These are phyloP conservation scores for Datnioides undecimradiatus DNA, from an alignment of 2,113 vertebrate genomes.

Conservation along the genomic window DNA sequence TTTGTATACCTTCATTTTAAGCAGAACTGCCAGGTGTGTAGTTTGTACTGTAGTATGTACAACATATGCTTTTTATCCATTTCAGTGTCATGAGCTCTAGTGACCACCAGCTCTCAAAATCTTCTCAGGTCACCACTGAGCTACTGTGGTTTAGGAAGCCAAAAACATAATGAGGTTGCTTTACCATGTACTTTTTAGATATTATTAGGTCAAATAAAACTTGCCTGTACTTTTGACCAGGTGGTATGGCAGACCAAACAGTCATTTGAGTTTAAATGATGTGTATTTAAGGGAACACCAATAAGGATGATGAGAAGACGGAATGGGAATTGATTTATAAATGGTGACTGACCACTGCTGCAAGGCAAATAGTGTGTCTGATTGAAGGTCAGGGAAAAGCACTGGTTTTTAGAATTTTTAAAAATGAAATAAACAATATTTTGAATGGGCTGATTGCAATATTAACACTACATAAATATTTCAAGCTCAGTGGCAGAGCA, in stretches of 20 bases:
- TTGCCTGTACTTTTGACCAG: not conserved
- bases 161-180: not conserved
- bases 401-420: not conserved
- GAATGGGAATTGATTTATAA: constrained; percentile 3
- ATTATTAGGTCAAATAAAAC: not conserved
- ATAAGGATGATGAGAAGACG: not conserved
- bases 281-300: not conserved
- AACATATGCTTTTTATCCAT: not conserved
- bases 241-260: not conserved
- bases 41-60: not conserved
- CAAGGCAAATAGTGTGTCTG: not conserved
- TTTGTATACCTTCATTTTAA: not conserved
- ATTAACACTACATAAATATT: not conserved
- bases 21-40: not conserved
- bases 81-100: not conserved
- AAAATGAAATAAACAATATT: not conserved
- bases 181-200: not conserved
- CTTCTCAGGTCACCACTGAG: not conserved
- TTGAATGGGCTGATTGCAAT: not conserved
- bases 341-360: constrained; percentile 15
- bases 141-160: not conserved
- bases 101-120: not conserved
- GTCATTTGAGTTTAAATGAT: not conserved
- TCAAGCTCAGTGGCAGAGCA: constrained; percentile 9
- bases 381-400: not conserved